phyloP scores from a whole-genome alignment of 2,888 invertebrate species.

The Mesoligia furuncula region DNA sequence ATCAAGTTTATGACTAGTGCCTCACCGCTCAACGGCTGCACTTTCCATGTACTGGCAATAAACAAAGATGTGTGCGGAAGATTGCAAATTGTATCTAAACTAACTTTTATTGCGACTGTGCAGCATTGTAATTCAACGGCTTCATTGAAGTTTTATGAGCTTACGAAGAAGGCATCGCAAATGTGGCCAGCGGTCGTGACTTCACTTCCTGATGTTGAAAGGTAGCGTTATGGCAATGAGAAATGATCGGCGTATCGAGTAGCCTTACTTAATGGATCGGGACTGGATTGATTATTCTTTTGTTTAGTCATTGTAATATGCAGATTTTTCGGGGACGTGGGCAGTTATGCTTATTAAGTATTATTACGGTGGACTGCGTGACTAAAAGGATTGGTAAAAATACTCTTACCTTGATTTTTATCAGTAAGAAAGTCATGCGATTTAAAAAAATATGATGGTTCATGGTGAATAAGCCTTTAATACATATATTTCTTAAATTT shows the following conservation, averaged over 20 bases:
- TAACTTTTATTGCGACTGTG: slow-evolving; percentile 78
- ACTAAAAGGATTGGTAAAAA: slow-evolving; percentile 26
- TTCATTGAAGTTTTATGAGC: slow-evolving; percentile 88
- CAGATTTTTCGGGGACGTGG: slow-evolving; percentile 51
- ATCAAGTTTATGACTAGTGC: slow-evolving; percentile 53
- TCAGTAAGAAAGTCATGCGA: slow-evolving; percentile 6
- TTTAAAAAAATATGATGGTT: slow-evolving; percentile 1
- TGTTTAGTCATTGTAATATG: slow-evolving; percentile 63
- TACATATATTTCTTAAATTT: too few relatives aligned
- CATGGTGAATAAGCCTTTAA: not conserved
- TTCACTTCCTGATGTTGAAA: slow-evolving; percentile 84
- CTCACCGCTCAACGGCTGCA: slow-evolving; percentile 49
- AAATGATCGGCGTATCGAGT: slow-evolving; percentile 72
- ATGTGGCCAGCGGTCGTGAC: slow-evolving; percentile 81
- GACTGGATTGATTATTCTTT: slow-evolving; percentile 60
- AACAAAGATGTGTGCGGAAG: slow-evolving; percentile 69
- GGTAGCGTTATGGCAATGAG: slow-evolving; percentile 79
- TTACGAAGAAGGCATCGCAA: slow-evolving; percentile 87
- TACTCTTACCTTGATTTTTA: slow-evolving; percentile 22
- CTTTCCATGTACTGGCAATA: slow-evolving; percentile 56
- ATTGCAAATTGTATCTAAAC: slow-evolving; percentile 82
- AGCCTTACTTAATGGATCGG: slow-evolving; percentile 55
- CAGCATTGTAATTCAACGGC: slow-evolving; percentile 87
- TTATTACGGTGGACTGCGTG: slow-evolving; percentile 1
- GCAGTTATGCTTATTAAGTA: slow-evolving; percentile 34